These are phyloP conservation scores for Pogonomyrmex barbatus DNA, from an alignment of 1,140 invertebrate species.

Conservation along the genomic window DNA sequence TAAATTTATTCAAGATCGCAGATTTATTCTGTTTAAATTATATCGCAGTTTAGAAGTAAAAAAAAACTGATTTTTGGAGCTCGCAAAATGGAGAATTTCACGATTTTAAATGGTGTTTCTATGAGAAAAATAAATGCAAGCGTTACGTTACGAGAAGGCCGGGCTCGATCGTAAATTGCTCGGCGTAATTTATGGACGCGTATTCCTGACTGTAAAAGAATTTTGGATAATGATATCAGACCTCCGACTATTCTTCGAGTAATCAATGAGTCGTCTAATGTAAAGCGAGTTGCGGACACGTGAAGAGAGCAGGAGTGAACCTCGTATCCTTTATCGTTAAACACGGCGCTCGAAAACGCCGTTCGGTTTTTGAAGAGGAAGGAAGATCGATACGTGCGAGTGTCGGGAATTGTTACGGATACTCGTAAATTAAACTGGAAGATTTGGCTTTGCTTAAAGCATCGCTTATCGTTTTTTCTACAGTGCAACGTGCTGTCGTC, in stretches of 20 bases:
- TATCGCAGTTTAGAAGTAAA: slow-evolving; percentile 8
- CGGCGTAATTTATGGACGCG: slow-evolving; percentile 18
- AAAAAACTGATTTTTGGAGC: neutral
- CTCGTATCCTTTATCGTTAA: neutral
- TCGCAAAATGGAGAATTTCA: neutral
- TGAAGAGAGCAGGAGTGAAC: neutral
- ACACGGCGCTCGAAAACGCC: neutral
- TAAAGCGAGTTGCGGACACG: neutral
- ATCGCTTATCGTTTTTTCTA: neutral
- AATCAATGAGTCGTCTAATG: slow-evolving; percentile 38
- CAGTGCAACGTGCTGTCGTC: neutral
- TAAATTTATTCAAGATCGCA: neutral
- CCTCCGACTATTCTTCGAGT: neutral
- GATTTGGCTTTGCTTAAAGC: neutral
- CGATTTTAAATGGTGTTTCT: neutral
- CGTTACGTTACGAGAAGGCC: slow-evolving; percentile 20
- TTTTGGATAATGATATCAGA: slow-evolving; percentile 15
- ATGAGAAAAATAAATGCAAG: slow-evolving; percentile 7
- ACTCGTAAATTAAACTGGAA: slow-evolving; percentile 4
- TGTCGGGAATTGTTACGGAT: neutral
- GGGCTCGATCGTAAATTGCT: slow-evolving; percentile 31
- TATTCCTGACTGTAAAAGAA: slow-evolving; percentile 23
- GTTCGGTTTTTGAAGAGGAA: neutral
- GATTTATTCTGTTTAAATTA: slow-evolving; percentile 19
- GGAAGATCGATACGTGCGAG: neutral